Evolutionary conservation across 2,113 vertebrate genomes (phyloP), one percentile per base, ranked within the genome.

Genomic region (Seriola quinqueradiata): DNA sequence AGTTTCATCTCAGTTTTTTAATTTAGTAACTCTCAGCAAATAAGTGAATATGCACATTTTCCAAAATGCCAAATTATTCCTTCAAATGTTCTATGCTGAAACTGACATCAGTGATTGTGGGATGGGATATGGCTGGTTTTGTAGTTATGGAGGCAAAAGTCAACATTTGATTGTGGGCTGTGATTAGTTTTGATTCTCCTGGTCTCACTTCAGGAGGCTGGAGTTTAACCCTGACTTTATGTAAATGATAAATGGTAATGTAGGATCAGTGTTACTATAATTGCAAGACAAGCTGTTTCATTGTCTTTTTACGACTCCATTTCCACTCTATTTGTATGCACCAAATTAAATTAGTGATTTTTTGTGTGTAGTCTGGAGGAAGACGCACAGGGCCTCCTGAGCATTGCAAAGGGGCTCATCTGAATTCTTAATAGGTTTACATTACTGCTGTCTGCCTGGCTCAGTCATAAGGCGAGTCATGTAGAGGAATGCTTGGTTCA

Each of bases 401-500:
- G 69, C 40, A 36, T 11, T 48, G 74, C 8, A 4, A 57, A 55
- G 57, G 50, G 36, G 19, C 73, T 36, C 11, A 46, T 77, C 57
- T 71, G 57, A 70, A 69, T 63, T 40, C 42, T 73, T 82, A 67
- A 79, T 70, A 68, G 65, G 44, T 78, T 84, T 69, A 73, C 76
- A 59, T 86, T 76, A 55, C 74, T 13, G 59, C 66, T 79, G 75
- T 82, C 67, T 12, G n/a, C 82, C 57, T 48, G 73, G 75, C 69
- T 88, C 75, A 10, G 68, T 87, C 77, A 70, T 79, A 88, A 70
- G 82, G 82, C 5, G 5, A 68, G 71, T 85, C 82, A 38, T 76
- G 76, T 74, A 44, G 61, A 61, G 71, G 44, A 78, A 73, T 36
- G 75, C 54, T 84, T 21, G 80, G 76, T 84, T 86, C 84, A 86